Evolutionary conservation across 2,113 vertebrate species (phyloP).

Genomic region (Laticauda colubrina): DNA sequence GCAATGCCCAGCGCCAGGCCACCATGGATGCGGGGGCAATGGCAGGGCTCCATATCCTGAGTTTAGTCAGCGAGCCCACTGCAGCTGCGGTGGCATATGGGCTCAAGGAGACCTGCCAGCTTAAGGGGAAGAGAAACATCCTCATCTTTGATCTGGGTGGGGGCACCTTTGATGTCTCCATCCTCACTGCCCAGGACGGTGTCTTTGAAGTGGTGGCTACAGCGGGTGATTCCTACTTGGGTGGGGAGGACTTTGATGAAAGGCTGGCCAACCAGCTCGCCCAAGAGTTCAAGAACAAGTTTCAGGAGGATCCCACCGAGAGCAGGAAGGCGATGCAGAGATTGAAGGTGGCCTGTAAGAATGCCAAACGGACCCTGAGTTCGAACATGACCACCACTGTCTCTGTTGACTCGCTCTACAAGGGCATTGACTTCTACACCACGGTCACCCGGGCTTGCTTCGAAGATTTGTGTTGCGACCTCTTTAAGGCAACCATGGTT

Average conservation of each 20-base stretch:
- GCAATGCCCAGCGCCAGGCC: constrained; percentile 88
- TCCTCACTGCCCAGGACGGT: constrained; percentile 70
- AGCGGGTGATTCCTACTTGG: constrained; percentile 77
- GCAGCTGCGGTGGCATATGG: constrained; percentile 90
- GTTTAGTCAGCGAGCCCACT: constrained; percentile 89
- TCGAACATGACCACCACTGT: constrained; percentile 79
- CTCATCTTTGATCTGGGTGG: constrained; percentile 52
- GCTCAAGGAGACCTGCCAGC: constrained; percentile 69
- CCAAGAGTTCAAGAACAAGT: constrained; percentile 76
- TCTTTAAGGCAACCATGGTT: constrained; percentile 74
- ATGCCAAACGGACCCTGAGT: constrained; percentile 77
- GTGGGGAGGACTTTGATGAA: constrained; percentile 77
- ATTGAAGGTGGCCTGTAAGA: constrained; percentile 75
- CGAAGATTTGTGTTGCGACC: constrained; percentile 59
- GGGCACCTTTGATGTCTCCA: too few relatives aligned
- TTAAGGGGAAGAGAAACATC: background rate
- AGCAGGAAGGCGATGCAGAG: constrained; percentile 79
- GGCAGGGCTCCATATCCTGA: constrained; percentile 81
- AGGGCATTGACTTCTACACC: constrained; percentile 79
- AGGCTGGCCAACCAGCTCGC: constrained; percentile 79
- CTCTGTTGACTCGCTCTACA: constrained; percentile 76
- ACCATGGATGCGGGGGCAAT: constrained; percentile 88
- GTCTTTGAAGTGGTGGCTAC: constrained; percentile 67
- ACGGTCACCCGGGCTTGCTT: constrained; percentile 80
- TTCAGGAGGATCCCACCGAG: constrained; percentile 77